These are phyloP conservation scores for Lethenteron camtschaticum DNA, from an alignment of 2,113 vertebrate species.

Conservation along the genomic window DNA sequence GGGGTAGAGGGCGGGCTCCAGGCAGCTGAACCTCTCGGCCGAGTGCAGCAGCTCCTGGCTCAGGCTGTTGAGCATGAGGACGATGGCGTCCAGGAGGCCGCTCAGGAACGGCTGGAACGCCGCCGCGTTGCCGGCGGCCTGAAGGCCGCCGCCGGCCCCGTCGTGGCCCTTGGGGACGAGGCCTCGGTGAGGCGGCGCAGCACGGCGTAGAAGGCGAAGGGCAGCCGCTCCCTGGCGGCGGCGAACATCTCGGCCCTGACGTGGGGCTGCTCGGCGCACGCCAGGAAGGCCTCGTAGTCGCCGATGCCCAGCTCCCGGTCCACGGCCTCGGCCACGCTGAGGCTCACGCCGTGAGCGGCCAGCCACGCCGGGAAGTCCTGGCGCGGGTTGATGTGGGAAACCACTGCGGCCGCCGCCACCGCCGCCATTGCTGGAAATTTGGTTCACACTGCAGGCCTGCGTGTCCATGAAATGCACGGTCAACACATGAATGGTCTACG, in stretches of 20 bases:
- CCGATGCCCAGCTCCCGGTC: constrained; percentile 2
- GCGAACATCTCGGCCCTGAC: constrained; percentile 4
- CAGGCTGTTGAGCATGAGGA: constrained; percentile 4
- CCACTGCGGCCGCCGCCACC: too few relatives aligned
- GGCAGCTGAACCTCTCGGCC: constrained; percentile 4
- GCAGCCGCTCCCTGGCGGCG: constrained; percentile 1
- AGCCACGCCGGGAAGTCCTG: constrained; percentile 5
- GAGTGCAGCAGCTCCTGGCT: constrained; percentile 3
- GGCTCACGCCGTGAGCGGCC: constrained; percentile 1
- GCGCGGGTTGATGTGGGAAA: not conserved
- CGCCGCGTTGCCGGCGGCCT: not conserved
- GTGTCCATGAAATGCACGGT: too few relatives aligned
- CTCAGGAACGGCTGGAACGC: not conserved
- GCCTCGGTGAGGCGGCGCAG: not conserved
- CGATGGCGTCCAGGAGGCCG: not conserved
- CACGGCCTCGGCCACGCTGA: not conserved
- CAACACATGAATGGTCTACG: too few relatives aligned
- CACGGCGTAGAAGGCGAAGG: not conserved
- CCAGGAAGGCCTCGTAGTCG: not conserved
- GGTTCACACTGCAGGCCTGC: too few relatives aligned
- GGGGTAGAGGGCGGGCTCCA: not conserved
- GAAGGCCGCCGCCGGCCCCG: not conserved
- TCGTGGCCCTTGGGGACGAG: not conserved
- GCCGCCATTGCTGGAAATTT: too few relatives aligned
- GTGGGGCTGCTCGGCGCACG: not conserved